Evolutionary conservation across 2,113 vertebrate genomes (phyloP).

Genomic region (Gadus macrocephalus): DNA sequence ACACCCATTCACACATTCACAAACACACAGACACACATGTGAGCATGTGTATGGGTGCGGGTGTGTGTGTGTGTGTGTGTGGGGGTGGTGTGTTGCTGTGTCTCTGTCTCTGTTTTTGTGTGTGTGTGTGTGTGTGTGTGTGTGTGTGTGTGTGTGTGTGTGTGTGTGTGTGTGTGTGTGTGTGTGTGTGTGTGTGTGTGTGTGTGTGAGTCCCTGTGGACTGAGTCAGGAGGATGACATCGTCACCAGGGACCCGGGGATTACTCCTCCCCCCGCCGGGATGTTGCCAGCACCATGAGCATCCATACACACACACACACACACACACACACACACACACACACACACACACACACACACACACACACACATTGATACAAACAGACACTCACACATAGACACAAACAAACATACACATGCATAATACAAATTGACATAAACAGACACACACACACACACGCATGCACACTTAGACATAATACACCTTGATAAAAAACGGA

Average conservation of each 20-base stretch:
- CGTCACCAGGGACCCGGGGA: slow-evolving; percentile 61
- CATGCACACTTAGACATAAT: slow-evolving; percentile 5
- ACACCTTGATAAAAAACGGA: background rate
- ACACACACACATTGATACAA: background rate
- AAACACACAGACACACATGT: too few species aligned
- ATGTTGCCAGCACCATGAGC: slow-evolving; percentile 41
- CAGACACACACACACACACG: background rate
- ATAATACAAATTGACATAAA: slow-evolving; percentile 2
- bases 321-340: background rate
- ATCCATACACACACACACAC: background rate
- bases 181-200: slow-evolving; percentile 11
- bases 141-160: too few species aligned
- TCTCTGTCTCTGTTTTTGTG: too few species aligned
- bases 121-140: too few species aligned
- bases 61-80: too few species aligned
- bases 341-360: background rate
- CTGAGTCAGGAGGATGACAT: slow-evolving; percentile 58
- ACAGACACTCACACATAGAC: background rate
- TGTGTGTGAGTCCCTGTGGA: slow-evolving; percentile 50
- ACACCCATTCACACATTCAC: too few species aligned
- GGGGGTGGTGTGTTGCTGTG: too few species aligned
- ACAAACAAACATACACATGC: slow-evolving; percentile 9
- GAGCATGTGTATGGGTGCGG: too few species aligned
- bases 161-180: too few species aligned
- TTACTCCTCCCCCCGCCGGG: slow-evolving; percentile 47